Base-by-base conservation (phyloP, 2,888 invertebrate species). In the Drosophila conformis region DNA sequence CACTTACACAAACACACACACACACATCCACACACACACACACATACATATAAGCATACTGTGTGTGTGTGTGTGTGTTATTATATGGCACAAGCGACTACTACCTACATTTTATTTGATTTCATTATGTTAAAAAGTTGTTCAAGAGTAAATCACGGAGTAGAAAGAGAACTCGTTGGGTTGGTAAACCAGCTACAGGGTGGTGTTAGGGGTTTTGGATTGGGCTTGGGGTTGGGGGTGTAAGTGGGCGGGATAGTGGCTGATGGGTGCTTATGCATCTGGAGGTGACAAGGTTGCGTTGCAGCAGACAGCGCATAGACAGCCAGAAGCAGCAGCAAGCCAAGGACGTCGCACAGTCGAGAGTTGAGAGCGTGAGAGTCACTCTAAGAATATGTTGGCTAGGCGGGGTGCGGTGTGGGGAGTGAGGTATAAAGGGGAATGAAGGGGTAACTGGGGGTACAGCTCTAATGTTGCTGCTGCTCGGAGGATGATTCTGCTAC, bases 91-190 rank as follows among this genome's bases (percentile, higher is more conserved):
- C 83, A 80, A 79, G 69, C 82, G 66, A 64, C 84, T 81, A 52
- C 84, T 83, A 90, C 86, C 90, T 87, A 87, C 87, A 87, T 87
- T 90, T 87, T 89, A 89, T 91, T 90, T 83, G 90, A 91, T 90
- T 91, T 91, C 91, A 91, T 90, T 90, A 91, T 90, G 91, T 91
- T 90, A 91, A 90, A 91, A 90, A 91, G 91, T 90, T 90, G 90
- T 82, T 80, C 83, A 82, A 91, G 91, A 84, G 89, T 89, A 82
- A 88, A 86, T 83, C 81, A 89, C 74, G 80, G 81, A 78, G 81
- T 81, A 66, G 78, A 78, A 78, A 65, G 65, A 81, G 78, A 77
- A 73, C 78, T 82, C 73, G 48, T 21, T 35, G 53, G 35, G 25
- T 18, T 53, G 15, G 18, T 15, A 46, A 2, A 54, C 59, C 25